Percentiles rank a stretch among this genome's conserved stretches.
Conservation (phyloP, 2,113 vertebrate species). For the Genyomyrus donnyi region DNA sequence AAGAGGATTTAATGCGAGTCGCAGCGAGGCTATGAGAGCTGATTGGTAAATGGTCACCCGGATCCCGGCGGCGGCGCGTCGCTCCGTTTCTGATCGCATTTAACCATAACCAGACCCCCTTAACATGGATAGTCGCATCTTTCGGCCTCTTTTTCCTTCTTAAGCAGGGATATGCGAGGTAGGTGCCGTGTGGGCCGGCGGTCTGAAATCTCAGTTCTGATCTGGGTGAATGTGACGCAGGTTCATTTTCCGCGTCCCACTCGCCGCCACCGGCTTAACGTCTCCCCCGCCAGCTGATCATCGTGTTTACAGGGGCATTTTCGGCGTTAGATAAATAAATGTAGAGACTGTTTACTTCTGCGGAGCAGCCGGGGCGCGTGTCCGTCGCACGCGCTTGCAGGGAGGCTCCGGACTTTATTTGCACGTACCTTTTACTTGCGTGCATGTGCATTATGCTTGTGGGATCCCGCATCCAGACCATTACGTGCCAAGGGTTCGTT, state of each 20-base stretch:
- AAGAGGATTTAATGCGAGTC: background rate
- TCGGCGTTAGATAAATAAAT: background rate
- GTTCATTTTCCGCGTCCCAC: background rate
- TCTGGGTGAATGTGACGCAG: constrained; percentile 13
- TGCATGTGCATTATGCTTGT: background rate
- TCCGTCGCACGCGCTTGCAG: background rate
- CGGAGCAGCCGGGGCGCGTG: background rate
- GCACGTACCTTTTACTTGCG: background rate
- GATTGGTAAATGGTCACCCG: background rate
- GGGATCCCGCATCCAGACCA: background rate
- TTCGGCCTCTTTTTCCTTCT: background rate
- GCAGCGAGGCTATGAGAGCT: background rate
- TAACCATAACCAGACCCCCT: background rate
- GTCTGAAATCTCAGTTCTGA: background rate
- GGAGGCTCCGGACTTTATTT: background rate
- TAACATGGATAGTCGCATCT: background rate
- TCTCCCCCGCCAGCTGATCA: background rate
- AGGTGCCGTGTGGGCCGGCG: background rate
- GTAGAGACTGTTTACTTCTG: background rate
- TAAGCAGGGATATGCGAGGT: background rate
- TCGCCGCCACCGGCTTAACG: background rate
- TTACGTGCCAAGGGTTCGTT: background rate
- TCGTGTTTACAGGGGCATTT: background rate
- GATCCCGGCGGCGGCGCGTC: background rate
- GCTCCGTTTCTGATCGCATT: background rate